A percentile compares a stretch with the other conserved stretches of the same genome.
Evolutionary conservation across 2,888 invertebrate genomes (phyloP).

Genomic region (Patella ulyssiponensis): DNA sequence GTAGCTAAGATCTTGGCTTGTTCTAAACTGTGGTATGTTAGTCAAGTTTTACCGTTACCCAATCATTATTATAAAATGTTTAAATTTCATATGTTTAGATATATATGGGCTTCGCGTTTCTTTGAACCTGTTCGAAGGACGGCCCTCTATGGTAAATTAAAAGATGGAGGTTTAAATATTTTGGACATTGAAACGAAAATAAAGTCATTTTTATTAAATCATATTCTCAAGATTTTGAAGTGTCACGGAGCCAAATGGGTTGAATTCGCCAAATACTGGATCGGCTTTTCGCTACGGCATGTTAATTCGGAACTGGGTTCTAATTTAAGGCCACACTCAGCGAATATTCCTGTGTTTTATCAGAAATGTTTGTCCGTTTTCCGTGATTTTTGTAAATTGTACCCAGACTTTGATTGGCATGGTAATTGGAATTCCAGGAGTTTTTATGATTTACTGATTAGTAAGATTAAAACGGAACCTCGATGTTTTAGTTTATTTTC

Average conservation of each 20-base stretch:
- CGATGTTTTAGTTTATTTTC: neutral
- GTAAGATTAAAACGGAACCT: neutral
- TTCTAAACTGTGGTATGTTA: constrained; percentile 1
- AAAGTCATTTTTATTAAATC: constrained; percentile 22
- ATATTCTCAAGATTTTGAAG: constrained; percentile 28
- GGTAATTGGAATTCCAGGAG: neutral
- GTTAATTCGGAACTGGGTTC: constrained; percentile 16
- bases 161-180: constrained; percentile 28
- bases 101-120: neutral
- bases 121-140: constrained; percentile 18
- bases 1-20: constrained; percentile 4
- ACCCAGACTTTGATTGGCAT: neutral
- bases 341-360: constrained; percentile 27
- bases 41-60: neutral
- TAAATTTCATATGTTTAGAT: constrained; percentile 4
- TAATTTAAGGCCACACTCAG: constrained; percentile 32
- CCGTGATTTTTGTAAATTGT: neutral
- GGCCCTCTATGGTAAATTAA: constrained; percentile 24
- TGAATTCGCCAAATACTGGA: constrained; percentile 27
- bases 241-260: constrained; percentile 27
- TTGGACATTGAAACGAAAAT: constrained; percentile 24
- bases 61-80: neutral
- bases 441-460: constrained; percentile 9
- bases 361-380: constrained; percentile 20
- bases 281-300: constrained; percentile 24